Evolutionary conservation across 1,140 invertebrate genomes (phyloP).

Genomic region (Tachypleus tridentatus): DNA sequence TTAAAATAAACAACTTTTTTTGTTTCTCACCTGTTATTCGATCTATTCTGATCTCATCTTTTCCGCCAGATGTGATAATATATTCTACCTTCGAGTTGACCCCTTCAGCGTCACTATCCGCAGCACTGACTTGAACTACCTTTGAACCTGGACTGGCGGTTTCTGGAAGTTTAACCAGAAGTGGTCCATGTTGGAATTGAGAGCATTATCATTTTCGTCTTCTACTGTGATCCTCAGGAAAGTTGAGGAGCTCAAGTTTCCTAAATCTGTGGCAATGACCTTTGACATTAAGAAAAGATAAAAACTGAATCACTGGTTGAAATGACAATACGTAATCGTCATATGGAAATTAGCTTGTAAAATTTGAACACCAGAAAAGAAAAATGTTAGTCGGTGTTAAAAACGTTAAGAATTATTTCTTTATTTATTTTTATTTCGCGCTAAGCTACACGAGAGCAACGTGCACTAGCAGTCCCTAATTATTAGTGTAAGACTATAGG

Average conservation of each 20-base stretch:
- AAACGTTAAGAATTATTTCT: too few species aligned
- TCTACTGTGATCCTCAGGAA: conserved; percentile 53
- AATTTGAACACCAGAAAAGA: too few species aligned
- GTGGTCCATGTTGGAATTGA: conserved; percentile 31
- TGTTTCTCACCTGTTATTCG: conserved; percentile 37
- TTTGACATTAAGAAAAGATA: not conserved
- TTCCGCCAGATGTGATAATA: conserved; percentile 25
- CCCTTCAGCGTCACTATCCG: conserved; percentile 35
- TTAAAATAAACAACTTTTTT: too few species aligned
- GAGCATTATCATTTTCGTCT: conserved; percentile 75
- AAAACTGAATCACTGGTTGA: too few species aligned
- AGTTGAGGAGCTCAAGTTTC: conserved; percentile 46
- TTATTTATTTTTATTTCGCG: too few species aligned
- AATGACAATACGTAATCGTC: too few species aligned
- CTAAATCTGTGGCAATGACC: conserved; percentile 58
- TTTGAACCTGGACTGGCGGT: conserved; percentile 35
- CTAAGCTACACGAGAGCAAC: too few species aligned
- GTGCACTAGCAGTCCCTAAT: too few species aligned
- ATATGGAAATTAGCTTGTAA: too few species aligned
- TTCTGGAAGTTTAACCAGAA: conserved; percentile 35
- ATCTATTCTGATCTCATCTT: conserved; percentile 26
- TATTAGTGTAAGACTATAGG: too few species aligned
- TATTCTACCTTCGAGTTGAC: conserved; percentile 32
- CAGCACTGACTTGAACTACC: conserved; percentile 36
- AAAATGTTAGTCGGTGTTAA: too few species aligned